phyloP scores from a whole-genome alignment of 2,113 vertebrate species.

The Abramis brama region DNA sequence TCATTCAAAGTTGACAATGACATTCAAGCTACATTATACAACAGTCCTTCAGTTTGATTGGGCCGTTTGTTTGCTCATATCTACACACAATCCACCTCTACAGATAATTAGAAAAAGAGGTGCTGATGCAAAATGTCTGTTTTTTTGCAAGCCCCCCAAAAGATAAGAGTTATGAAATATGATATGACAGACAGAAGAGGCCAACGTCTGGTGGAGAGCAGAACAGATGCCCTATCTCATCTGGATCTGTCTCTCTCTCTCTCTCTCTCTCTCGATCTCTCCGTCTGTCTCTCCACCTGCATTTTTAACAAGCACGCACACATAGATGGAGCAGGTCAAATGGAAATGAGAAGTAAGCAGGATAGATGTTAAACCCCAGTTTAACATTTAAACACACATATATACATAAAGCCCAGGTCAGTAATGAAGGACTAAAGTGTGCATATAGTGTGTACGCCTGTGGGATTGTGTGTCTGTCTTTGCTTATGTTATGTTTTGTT shows the following conservation, averaged over 20 bases:
- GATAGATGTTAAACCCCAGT: constrained; percentile 1
- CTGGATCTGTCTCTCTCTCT: not conserved
- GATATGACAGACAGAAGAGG: constrained; percentile 54
- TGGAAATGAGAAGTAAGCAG: constrained; percentile 1
- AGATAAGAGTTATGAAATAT: constrained; percentile 60
- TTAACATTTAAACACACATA: not conserved
- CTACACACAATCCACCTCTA: not conserved
- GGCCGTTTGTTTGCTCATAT: not conserved
- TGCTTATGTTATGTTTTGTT: constrained; percentile 60
- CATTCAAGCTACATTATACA: no score
- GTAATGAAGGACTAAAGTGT: constrained; percentile 11
- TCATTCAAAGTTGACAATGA: not conserved
- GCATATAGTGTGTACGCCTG: not conserved
- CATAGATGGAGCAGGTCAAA: not conserved
- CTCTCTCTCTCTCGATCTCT: not conserved
- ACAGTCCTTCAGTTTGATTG: not conserved
- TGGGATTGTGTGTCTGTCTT: not conserved
- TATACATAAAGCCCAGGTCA: not conserved
- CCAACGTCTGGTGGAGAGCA: constrained; percentile 28
- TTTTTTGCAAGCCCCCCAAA: constrained; percentile 41
- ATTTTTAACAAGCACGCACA: not conserved
- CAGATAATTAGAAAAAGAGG: not conserved
- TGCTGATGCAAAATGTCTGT: not conserved
- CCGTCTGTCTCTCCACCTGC: not conserved
- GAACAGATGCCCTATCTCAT: constrained; percentile 17